These are phyloP conservation scores for Heliconius erato DNA, from an alignment of 2,888 invertebrate species.

Conservation along the genomic window DNA sequence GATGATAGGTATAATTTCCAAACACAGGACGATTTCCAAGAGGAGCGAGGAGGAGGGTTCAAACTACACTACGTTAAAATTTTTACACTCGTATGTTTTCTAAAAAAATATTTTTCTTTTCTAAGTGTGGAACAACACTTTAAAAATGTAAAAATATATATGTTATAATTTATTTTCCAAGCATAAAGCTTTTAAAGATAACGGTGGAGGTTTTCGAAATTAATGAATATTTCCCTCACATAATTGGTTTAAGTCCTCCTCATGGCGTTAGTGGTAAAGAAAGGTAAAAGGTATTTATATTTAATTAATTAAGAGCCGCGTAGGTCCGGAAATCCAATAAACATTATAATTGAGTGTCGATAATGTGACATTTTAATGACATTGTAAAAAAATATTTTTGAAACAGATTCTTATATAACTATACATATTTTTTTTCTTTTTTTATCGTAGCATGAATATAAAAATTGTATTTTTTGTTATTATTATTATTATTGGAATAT, in stretches of 20 bases:
- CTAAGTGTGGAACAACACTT: no score
- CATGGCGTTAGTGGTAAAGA: slow-evolving; percentile 32
- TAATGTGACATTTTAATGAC: slow-evolving; percentile 19
- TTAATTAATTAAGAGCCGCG: slow-evolving; percentile 28
- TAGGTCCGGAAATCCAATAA: slow-evolving; percentile 37
- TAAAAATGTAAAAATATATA: no score
- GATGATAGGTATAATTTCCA: background rate
- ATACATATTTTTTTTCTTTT: background rate
- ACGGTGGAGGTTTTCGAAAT: slow-evolving; percentile 6
- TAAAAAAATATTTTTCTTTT: no score
- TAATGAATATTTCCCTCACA: slow-evolving; percentile 19
- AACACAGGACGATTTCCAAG: no score
- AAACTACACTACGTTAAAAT: no score
- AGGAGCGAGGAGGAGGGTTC: no score
- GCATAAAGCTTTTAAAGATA: slow-evolving; percentile 30
- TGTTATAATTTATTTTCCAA: background rate
- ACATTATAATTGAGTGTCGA: slow-evolving; percentile 32
- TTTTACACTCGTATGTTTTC: no score
- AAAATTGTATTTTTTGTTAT: background rate
- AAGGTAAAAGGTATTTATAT: slow-evolving; percentile 31
- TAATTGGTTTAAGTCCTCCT: slow-evolving; percentile 26
- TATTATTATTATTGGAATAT: background rate
- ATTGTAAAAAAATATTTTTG: background rate
- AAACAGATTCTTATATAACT: background rate
- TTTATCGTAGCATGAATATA: background rate